Evolutionary conservation across 64 coral and sea anemone genomes (phyloP), one percentile per base, ranked within the genome.

Genomic region (Pocillopora verrucosa): DNA sequence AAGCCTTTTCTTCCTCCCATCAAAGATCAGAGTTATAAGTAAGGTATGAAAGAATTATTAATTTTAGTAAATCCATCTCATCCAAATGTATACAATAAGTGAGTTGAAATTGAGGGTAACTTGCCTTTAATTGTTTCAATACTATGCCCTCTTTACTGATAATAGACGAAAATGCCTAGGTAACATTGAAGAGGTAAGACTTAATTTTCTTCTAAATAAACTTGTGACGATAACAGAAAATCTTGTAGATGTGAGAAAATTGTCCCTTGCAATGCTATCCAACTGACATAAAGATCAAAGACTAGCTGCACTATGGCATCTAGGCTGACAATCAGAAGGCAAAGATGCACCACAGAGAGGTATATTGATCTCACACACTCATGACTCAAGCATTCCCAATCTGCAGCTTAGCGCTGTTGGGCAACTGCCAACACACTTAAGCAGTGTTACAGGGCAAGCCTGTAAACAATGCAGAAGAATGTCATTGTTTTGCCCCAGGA

Each of bases 301-400:
- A 76, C 41, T 26, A 77, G 15, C 63, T 88, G 73, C 91, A 82
- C 19, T 65, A 60, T 74, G 59, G 60, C 86, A 64, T 19, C 20
- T 30, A 89, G 61, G 41, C 78, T 69, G 86, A 84, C 64, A 58
- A 37, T 77, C 92, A 93, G 92, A 69, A 82, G 82, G 92, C 82
- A 82, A 72, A 58, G 45, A 34, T 80, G 87, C 92, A 84, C 65
- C 73, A 84, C 92, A 93, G 79, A 96, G 92, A 94, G 95, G 92
- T 90, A 88, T 82, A 94, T 65, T 92, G 20, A 77, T 98, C 92
- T 98, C 24, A 98, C 95, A 98, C 95, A 98, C 95, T 80, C 83
- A 98, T 98, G 95, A 98, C 95, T 98, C 95, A 98, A 90, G 95
- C 95, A 90, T 93, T 98, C 84, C 92, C 89, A 98, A 98, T 94